Evolutionary conservation across 64 coral and sea anemone genomes (phyloP), one percentile per base, ranked within the genome.

Genomic region (Acropora yongei): DNA sequence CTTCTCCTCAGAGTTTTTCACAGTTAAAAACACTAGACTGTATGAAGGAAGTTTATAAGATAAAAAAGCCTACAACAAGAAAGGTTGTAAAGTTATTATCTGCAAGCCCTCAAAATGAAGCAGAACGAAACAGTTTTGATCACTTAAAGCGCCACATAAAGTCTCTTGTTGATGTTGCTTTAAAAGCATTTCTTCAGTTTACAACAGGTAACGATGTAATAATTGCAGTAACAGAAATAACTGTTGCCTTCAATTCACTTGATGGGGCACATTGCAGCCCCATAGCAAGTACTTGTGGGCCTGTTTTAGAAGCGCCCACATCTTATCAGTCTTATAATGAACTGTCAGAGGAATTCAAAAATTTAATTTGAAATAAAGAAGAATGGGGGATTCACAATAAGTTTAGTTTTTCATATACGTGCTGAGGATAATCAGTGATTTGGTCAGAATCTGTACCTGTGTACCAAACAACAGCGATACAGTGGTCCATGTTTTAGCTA

Each of bases 291-390:
- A 93, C 84, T 68, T 93, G 91, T 93, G 84, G 91, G 2, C 84
- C 91, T 30, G 78, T 93, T 73, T 68, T 93, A 9, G 95, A 96
- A 84, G 58, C 90, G 40, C 90, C 87, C 7, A 68, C 50, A 5
- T 92, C 94, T 9, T 96, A 96, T 45, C 58, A 88, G 16, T 84
- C 84, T 1, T 92, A 88, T 63, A 80, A 53, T 47, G 85, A 87
- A 51, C 78, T 92, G 9, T 77, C 53, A 88, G 94, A 92, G 86
- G 83, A 95, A 53, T 92, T 96, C 74, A 77, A 77, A 49, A 96
- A 87, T 77, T 49, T 91, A 43, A 44, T 95, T 88, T 78, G 63
- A 43, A 86, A 87, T 44, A 61, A 88, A 43, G 42, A 84, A 47
- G 76, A 80, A 58, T 96, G 91, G 91, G 73, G 90, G 11, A 30